These are phyloP conservation scores for Hydrolagus affinis DNA, from an alignment of 2,113 vertebrate genomes.

Conservation along the genomic window DNA sequence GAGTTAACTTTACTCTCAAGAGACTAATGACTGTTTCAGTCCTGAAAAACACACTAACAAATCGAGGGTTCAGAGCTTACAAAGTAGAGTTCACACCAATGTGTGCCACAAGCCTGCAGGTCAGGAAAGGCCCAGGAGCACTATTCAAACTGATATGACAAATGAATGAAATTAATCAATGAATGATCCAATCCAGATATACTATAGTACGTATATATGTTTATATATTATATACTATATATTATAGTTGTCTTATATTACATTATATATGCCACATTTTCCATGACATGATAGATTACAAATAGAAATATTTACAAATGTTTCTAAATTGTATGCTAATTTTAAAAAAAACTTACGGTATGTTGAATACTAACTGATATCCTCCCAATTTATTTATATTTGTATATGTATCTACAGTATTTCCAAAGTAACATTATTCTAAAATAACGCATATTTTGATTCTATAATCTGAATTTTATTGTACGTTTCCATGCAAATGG, in stretches of 20 bases:
- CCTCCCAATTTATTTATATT: too few species aligned
- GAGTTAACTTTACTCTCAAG: slow-evolving; percentile 21
- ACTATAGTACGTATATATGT: neutral
- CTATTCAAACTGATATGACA: neutral
- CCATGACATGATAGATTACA: too few species aligned
- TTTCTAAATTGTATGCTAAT: too few species aligned
- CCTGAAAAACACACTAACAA: slow-evolving; percentile 25
- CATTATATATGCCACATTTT: too few species aligned
- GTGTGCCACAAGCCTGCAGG: neutral
- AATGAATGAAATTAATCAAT: neutral
- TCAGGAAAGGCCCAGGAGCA: slow-evolving; percentile 7
- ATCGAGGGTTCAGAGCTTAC: slow-evolving; percentile 7
- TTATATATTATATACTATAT: too few species aligned
- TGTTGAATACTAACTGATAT: too few species aligned
- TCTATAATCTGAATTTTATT: neutral
- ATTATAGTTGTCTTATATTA: too few species aligned
- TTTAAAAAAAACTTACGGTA: too few species aligned
- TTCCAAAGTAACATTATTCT: too few species aligned
- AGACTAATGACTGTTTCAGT: slow-evolving; percentile 26
- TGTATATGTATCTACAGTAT: too few species aligned
- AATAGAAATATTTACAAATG: too few species aligned
- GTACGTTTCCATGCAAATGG: neutral
- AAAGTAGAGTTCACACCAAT: slow-evolving; percentile 28
- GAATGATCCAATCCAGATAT: neutral
- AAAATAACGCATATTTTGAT: neutral